Conservation (phyloP, 2,113 vertebrate species). For the Anser cygnoides region DNA sequence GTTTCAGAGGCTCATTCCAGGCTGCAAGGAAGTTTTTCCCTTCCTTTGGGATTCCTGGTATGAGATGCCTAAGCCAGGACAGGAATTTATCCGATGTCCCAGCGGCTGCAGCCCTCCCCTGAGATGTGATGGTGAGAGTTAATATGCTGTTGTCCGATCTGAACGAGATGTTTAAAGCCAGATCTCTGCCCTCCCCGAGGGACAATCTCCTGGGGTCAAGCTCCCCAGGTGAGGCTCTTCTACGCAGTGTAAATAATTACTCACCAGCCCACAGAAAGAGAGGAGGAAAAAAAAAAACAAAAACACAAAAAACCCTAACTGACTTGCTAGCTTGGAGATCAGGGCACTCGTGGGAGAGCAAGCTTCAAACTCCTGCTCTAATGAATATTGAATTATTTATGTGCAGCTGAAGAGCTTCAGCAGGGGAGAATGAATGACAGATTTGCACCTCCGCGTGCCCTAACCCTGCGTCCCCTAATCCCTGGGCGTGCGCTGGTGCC, state of each 20-base stretch:
- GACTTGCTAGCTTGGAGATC: background rate
- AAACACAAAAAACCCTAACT: background rate
- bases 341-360: background rate
- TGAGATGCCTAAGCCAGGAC: background rate
- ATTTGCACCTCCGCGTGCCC: background rate
- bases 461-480: background rate
- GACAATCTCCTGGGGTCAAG: background rate
- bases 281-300: background rate
- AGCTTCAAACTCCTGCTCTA: slow-evolving; percentile 30
- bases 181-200: background rate
- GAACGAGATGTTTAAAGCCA: background rate
- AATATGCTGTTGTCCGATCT: background rate
- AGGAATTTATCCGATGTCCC: background rate
- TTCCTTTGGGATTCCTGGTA: background rate
- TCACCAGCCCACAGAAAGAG: background rate
- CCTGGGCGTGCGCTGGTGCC: background rate
- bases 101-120: background rate
- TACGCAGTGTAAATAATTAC: slow-evolving; percentile 33
- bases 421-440: background rate
- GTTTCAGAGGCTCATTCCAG: background rate
- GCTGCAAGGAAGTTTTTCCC: background rate
- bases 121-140: background rate
- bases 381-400: slow-evolving; percentile 52
- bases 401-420: background rate
- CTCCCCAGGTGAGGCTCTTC: background rate